These are phyloP conservation scores for Anolis apletophallus DNA, from an alignment of 2,797 vertebrate genomes.

Conservation along the genomic window DNA sequence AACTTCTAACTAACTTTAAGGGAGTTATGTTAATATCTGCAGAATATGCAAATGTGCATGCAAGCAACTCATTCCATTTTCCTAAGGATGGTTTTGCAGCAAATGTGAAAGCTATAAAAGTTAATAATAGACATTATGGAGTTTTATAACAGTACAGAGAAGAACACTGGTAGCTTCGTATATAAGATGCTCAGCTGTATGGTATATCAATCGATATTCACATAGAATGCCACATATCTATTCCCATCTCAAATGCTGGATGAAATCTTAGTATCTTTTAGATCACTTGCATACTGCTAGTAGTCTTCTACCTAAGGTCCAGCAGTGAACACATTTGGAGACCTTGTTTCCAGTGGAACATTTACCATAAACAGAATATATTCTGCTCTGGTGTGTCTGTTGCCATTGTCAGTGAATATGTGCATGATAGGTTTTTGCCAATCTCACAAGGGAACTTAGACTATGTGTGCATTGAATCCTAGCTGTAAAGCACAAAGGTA, in stretches of 20 bases:
- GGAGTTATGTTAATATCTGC: constrained; percentile 11
- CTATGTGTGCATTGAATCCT: no score
- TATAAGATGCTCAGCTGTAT: constrained; percentile 36
- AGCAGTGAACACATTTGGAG: background rate
- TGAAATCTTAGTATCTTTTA: background rate
- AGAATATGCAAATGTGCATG: background rate
- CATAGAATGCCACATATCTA: constrained; percentile 17
- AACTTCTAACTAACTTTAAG: background rate
- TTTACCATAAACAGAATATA: background rate
- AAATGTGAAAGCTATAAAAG: constrained; percentile 31
- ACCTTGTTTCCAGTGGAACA: background rate
- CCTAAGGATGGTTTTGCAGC: background rate
- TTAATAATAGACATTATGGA: constrained; percentile 31
- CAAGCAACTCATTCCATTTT: constrained; percentile 3
- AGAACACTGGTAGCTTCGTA: background rate
- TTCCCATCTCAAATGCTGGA: constrained; percentile 31
- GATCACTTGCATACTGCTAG: background rate
- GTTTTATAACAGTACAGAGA: constrained; percentile 35
- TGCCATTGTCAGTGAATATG: background rate
- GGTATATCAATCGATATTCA: constrained; percentile 29
- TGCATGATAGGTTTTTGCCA: background rate
- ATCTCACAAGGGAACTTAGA: background rate
- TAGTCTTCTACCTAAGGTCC: background rate
- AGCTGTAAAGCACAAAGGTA: background rate
- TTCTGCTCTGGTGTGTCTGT: background rate